A percentile compares a stretch with the other conserved stretches of the same genome.
phyloP scores from a whole-genome alignment of 53 echinoderm and acorn worm species.

The Henricia sp. region DNA sequence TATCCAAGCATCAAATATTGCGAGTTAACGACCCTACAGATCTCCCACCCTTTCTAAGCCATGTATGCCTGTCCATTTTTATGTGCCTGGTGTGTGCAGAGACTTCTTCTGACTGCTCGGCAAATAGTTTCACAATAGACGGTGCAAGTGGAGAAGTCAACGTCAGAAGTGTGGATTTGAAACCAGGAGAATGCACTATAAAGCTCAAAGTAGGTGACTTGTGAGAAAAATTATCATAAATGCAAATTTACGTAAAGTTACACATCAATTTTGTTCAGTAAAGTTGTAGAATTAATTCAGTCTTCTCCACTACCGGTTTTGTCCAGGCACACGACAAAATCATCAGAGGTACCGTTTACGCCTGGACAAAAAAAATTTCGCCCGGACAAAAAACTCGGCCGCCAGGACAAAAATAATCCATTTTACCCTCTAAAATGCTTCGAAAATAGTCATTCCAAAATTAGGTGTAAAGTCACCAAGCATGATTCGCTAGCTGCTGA shows the following conservation, averaged over 20 bases:
- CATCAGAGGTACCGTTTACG: too few relatives aligned
- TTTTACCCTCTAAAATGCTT: too few relatives aligned
- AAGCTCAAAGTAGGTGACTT: constrained; percentile 7
- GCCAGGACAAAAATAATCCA: too few relatives aligned
- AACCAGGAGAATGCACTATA: constrained; percentile 2
- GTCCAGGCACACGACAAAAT: too few relatives aligned
- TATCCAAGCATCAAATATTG: neutral
- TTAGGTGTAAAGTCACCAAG: too few relatives aligned
- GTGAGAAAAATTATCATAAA: neutral
- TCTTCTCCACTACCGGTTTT: too few relatives aligned
- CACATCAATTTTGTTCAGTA: neutral
- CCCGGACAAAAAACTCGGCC: too few relatives aligned
- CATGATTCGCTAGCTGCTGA: too few relatives aligned
- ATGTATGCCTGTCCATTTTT: neutral
- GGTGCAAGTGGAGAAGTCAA: neutral
- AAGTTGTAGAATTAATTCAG: neutral
- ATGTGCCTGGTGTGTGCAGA: too few relatives aligned
- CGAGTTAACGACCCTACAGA: neutral
- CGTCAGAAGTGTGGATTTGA: neutral
- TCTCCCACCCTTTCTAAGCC: too few relatives aligned
- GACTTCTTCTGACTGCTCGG: neutral
- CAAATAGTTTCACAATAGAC: constrained; percentile 7
- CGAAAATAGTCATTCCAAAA: too few relatives aligned
- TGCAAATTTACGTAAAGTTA: neutral
- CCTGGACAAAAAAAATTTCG: too few relatives aligned